Conservation (phyloP, 2,113 vertebrate genomes). For the Aptenodytes patagonicus region DNA sequence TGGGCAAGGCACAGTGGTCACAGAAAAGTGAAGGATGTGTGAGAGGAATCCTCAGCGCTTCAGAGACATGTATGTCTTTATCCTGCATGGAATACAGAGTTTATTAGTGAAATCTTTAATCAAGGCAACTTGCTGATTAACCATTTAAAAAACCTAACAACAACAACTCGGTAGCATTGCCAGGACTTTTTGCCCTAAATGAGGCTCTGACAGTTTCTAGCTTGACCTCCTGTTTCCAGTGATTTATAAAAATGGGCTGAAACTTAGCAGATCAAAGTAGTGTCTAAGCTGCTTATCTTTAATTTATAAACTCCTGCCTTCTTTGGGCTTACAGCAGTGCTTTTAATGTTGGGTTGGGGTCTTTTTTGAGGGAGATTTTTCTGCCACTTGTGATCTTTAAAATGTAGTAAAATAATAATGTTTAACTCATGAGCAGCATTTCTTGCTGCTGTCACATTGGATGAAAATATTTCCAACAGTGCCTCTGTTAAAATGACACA, state of each 20-base stretch:
- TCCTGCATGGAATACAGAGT: neutral
- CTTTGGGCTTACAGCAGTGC: neutral
- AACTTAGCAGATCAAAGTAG: constrained; percentile 15
- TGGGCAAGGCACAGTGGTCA: neutral
- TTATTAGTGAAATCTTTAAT: neutral
- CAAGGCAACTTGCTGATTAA: neutral
- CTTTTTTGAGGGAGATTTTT: neutral
- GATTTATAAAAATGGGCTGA: constrained; percentile 27
- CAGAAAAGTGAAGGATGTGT: neutral
- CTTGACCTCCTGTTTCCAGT: neutral
- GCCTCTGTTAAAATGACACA: constrained; percentile 14
- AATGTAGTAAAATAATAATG: neutral
- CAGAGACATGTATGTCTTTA: neutral
- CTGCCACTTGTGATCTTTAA: neutral
- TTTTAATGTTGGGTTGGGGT: neutral
- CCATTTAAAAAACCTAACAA: neutral
- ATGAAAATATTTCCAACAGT: constrained; percentile 21
- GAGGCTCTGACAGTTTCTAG: neutral
- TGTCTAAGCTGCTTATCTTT: constrained; percentile 25
- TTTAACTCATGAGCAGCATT: neutral
- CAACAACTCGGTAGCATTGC: neutral
- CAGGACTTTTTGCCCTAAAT: neutral
- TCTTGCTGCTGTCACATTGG: neutral
- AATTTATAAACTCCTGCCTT: constrained; percentile 9
- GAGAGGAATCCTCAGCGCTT: neutral